Conservation (phyloP, 2,888 invertebrate genomes). For the Oeneis ivallda region DNA sequence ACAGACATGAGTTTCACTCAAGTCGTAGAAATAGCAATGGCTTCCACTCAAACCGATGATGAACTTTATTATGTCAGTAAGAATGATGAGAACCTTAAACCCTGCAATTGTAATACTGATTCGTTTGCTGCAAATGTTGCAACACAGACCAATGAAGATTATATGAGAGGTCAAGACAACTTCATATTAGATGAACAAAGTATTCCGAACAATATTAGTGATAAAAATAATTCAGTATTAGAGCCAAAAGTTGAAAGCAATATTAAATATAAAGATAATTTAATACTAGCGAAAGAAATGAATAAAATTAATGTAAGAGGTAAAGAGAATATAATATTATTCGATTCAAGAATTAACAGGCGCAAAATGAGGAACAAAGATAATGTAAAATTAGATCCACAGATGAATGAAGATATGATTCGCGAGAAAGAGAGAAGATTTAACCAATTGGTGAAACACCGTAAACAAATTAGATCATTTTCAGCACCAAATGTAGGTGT, state of each 20-base stretch:
- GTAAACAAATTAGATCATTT: constrained; percentile 7
- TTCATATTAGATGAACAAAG: background rate
- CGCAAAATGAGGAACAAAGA: background rate
- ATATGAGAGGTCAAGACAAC: background rate
- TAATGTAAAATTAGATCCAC: constrained; percentile 3
- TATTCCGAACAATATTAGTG: background rate
- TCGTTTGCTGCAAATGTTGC: constrained; percentile 16
- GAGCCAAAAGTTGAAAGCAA: background rate
- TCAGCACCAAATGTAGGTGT: constrained; percentile 4
- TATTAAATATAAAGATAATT: background rate
- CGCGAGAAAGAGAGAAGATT: background rate
- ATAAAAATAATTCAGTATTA: background rate
- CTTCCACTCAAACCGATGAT: constrained; percentile 52
- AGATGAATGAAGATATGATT: constrained; percentile 1
- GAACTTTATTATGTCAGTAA: constrained; percentile 6
- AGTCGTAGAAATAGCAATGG: constrained; percentile 43
- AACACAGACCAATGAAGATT: constrained; percentile 31
- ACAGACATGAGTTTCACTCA: constrained; percentile 45
- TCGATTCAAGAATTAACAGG: background rate
- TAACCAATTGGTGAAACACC: background rate
- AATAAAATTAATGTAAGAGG: background rate
- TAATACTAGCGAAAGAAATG: background rate
- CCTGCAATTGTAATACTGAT: constrained; percentile 20
- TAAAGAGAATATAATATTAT: background rate
- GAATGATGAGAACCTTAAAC: constrained; percentile 14